Evolutionary conservation across 2,888 invertebrate genomes (phyloP), one percentile per base, ranked within the genome.

Genomic region (Chloroclystis v-ata): DNA sequence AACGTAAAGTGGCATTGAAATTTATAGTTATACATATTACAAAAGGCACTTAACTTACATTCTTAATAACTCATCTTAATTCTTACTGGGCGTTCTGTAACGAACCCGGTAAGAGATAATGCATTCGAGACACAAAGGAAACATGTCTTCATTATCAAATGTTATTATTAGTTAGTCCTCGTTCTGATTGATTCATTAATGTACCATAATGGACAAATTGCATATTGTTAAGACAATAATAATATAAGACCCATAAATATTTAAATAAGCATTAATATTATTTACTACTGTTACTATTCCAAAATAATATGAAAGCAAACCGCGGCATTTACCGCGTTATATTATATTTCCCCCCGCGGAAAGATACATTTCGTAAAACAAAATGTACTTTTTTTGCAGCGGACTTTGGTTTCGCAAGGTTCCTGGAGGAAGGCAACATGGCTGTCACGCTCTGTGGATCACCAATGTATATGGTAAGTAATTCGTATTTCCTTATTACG

Each of bases 391-490:
- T 59, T 25, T 69, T 79, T 88, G 47, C 81, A 95, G 98, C 98
- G 72, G 99, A 99, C 89, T 99, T 99, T 89, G 99, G 99, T 40
- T 99, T 99, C 89, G 99, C 99, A 43, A 91, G 99, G 75, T 99
- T 99, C 84, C 90, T 99, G 37, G 95, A 97, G 84, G 99, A 99
- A 77, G 99, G 99, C 55, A 98, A 97, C 44, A 99, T 99, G 99
- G 99, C 99, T 44, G 99, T 98, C 54, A 99, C 99, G 25, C 89
- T 99, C 30, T 99, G 99, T 83, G 99, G 99, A 37, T 99, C 99
- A 37, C 99, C 99, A 9, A 99, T 99, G 99, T 99, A 99, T 77
- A 99, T 99, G 99, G 97, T 97, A 86, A 89, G 62, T 48, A 46
- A 56, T 57, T 44, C 12, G 35, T 43, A 39, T 41, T 35, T 38